Percentiles rank a stretch among this genome's conserved stretches.
These are phyloP conservation scores for Zoroaster sp. DNA, from an alignment of 53 echinoderm and acorn worm species.

Conservation along the genomic window DNA sequence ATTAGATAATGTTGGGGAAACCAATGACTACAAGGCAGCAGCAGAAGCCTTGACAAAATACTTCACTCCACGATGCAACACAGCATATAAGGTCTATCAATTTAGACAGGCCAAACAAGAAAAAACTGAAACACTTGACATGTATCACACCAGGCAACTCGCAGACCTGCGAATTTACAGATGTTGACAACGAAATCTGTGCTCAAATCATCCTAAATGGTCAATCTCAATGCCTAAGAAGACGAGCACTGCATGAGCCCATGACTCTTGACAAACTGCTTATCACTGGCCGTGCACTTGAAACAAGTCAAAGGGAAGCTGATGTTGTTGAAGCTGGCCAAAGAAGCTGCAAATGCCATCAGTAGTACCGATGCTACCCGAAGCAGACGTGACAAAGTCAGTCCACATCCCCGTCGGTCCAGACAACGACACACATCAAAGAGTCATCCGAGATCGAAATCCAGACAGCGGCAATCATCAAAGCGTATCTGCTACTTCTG, in stretches of 20 bases:
- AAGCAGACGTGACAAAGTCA: background rate
- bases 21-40: constrained; percentile 6
- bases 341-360: background rate
- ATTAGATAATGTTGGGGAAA: background rate
- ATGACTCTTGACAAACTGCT: constrained; percentile 28
- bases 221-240: constrained; percentile 17
- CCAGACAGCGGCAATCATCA: too few relatives aligned
- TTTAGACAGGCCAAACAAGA: constrained; percentile 62
- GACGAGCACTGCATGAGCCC: constrained; percentile 39
- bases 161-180: constrained; percentile 51
- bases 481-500: too few relatives aligned
- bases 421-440: too few relatives aligned
- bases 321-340: background rate
- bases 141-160: constrained; percentile 39
- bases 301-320: constrained; percentile 26
- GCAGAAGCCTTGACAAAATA: constrained; percentile 45
- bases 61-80: constrained; percentile 7
- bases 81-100: background rate
- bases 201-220: constrained; percentile 47
- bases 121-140: constrained; percentile 47
- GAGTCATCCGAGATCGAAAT: too few relatives aligned
- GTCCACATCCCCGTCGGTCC: too few relatives aligned
- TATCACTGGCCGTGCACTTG: constrained; percentile 17
- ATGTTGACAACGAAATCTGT: constrained; percentile 54
- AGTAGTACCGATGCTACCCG: background rate